Base-by-base conservation (phyloP, 2,888 invertebrate genomes). In the Lasioglossum lativentre region DNA sequence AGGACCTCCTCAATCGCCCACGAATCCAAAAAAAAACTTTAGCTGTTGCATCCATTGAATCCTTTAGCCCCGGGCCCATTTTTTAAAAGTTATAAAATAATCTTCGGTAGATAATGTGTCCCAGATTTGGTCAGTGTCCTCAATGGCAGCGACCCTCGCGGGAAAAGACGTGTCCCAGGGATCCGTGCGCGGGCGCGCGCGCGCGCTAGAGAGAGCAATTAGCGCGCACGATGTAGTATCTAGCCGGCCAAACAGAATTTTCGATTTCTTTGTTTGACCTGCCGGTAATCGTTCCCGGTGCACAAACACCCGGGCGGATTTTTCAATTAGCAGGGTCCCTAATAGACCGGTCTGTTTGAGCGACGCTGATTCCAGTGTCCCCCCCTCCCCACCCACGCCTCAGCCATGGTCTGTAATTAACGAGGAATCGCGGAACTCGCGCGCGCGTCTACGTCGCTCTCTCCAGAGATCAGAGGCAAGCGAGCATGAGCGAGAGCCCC, bases 251-350 rank as follows among this genome's bases (percentile, higher is more conserved):
- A 85, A 85, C 83, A 85, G 85, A 85, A 83, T 85, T 85, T 78
- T 83, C 85, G 85, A 85, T 83, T 85, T 85, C 83, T 83, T 75
- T 85, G 83, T 85, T 85, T 85, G 83, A 83, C 52, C 72, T 83
- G 12, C 63, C 75, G 74, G 70, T 77, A 88, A 85, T 88, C 68
- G 85, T 56, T 71, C 40, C 47, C 30, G 40, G 75, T 23, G 75
- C 34, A 72, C 85, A 78, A 83, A 83, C 84, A 72, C 42, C 38
- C 52, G 45, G 23, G 2, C 47, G 66, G 68, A 77, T 79, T 89
- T 89, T 89, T 86, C 74, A 75, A 80, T 73, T 76, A 75, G 63
- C 75, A 52, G 30, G 63, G 71, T 82, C 38, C 74, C 78, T 77
- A 56, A 77, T 73, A 77, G 75, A 78, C 75, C 75, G 68, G 75